Percentiles rank a stretch among this genome's conserved stretches.
Conservation (phyloP, 1,140 invertebrate species). For the Drosophila orosa region DNA sequence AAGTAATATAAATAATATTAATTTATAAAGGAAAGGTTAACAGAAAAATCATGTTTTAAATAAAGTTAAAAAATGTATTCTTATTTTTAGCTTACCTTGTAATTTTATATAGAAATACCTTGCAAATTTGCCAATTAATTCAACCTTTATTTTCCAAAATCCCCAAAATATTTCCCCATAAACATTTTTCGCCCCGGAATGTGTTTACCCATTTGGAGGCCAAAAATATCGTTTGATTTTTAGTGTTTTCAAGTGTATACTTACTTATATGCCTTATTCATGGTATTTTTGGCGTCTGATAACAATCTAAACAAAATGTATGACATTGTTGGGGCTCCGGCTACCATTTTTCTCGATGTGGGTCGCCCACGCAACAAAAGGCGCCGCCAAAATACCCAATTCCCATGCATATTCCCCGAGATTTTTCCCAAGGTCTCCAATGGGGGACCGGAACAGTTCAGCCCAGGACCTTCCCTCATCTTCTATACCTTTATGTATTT, state of each 20-base stretch:
- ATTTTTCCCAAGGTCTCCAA: constrained; percentile 10
- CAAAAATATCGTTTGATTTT: background rate
- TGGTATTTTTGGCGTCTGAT: constrained; percentile 77
- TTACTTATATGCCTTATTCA: constrained; percentile 65
- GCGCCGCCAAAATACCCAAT: constrained; percentile 41
- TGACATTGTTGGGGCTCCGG: constrained; percentile 60
- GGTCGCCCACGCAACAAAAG: constrained; percentile 47
- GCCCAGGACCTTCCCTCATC: constrained; percentile 7
- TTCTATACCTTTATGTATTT: constrained; percentile 60
- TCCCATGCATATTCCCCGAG: constrained; percentile 53
- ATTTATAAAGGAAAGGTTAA: background rate
- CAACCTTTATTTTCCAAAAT: background rate
- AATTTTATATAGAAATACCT: background rate
- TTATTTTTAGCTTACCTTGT: background rate
- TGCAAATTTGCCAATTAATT: background rate
- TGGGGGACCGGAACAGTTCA: constrained; percentile 4
- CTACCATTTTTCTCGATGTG: constrained; percentile 31
- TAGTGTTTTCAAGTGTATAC: constrained; percentile 14
- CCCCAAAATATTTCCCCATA: background rate
- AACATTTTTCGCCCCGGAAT: background rate
- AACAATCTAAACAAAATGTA: constrained; percentile 80
- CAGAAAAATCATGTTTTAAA: background rate
- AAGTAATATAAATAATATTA: too few relatives aligned
- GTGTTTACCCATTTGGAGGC: constrained; percentile 1
- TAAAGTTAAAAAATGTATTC: background rate